Evolutionary conservation across 1,140 invertebrate genomes (phyloP).

Genomic region (Drosophila hydei): DNA sequence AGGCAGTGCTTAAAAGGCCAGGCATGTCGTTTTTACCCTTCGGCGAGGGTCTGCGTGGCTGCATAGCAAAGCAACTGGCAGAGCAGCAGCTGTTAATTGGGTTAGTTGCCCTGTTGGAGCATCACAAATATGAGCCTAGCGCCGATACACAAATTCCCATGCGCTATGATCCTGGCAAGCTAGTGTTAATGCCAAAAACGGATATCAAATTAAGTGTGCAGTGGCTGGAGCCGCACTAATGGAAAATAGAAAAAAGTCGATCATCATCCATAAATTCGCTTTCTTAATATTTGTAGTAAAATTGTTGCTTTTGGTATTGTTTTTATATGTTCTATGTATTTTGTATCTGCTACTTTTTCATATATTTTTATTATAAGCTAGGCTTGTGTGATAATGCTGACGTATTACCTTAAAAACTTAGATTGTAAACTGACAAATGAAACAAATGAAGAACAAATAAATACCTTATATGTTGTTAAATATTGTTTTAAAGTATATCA

Average conservation of each 20-base stretch:
- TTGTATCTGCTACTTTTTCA: slow-evolving; percentile 32
- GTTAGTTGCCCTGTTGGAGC: slow-evolving; percentile 82
- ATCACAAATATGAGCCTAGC: slow-evolving; percentile 72
- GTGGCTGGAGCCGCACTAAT: slow-evolving; percentile 28
- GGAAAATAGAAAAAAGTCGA: not conserved
- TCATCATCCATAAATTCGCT: not conserved
- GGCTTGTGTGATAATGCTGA: slow-evolving; percentile 72
- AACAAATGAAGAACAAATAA: slow-evolving; percentile 65
- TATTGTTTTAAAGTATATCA: not conserved
- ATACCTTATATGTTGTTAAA: slow-evolving; percentile 39
- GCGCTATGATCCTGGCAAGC: slow-evolving; percentile 83
- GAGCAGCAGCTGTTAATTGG: slow-evolving; percentile 87
- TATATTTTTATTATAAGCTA: slow-evolving; percentile 45
- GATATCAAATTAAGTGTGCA: slow-evolving; percentile 63
- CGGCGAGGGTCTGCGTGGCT: slow-evolving; percentile 84
- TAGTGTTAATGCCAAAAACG: slow-evolving; percentile 81
- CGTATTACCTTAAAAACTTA: slow-evolving; percentile 47
- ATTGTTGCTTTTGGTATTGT: slow-evolving; percentile 32
- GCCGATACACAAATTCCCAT: slow-evolving; percentile 79
- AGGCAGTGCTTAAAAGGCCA: slow-evolving; percentile 75
- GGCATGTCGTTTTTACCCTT: slow-evolving; percentile 87
- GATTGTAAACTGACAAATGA: slow-evolving; percentile 40
- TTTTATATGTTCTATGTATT: slow-evolving; percentile 53
- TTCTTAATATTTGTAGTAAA: slow-evolving; percentile 6
- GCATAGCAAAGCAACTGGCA: slow-evolving; percentile 86